Conservation (phyloP, 2,888 invertebrate genomes). For the Drosophila neonasuta region DNA sequence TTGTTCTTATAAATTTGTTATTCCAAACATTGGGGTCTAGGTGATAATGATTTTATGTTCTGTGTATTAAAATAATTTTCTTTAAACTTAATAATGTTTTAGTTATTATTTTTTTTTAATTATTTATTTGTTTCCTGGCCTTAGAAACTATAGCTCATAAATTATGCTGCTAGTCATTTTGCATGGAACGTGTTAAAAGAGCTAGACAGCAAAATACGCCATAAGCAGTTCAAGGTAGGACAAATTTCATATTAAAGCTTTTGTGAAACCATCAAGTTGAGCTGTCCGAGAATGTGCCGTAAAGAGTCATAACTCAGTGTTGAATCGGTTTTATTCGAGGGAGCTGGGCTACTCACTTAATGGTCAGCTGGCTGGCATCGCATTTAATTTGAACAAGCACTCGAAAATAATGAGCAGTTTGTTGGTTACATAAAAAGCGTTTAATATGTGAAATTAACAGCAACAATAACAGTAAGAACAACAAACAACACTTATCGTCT, state of each 20-base stretch:
- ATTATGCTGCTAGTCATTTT: too few species aligned
- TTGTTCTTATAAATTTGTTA: too few species aligned
- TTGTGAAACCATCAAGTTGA: not conserved
- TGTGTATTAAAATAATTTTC: too few species aligned
- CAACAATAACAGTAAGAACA: conserved; percentile 5
- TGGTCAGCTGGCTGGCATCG: conserved; percentile 30
- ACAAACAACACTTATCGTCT: conserved; percentile 24
- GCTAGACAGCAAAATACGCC: too few species aligned
- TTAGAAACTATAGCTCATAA: too few species aligned
- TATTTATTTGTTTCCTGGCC: too few species aligned
- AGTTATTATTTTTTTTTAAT: too few species aligned
- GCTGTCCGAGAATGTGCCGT: not conserved
- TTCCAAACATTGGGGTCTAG: too few species aligned
- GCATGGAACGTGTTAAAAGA: too few species aligned
- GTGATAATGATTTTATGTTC: too few species aligned
- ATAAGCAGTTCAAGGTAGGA: too few species aligned
- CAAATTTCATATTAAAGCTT: not conserved
- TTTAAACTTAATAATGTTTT: too few species aligned
- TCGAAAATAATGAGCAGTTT: conserved; percentile 60
- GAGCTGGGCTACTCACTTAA: conserved; percentile 31
- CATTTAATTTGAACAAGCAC: conserved; percentile 61
- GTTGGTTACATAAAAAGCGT: conserved; percentile 42
- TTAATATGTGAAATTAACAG: conserved; percentile 35
- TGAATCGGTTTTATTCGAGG: conserved; percentile 5
- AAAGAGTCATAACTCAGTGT: conserved; percentile 41